Base-by-base conservation (phyloP, 2,113 vertebrate species). In the Lampris incognitus region DNA sequence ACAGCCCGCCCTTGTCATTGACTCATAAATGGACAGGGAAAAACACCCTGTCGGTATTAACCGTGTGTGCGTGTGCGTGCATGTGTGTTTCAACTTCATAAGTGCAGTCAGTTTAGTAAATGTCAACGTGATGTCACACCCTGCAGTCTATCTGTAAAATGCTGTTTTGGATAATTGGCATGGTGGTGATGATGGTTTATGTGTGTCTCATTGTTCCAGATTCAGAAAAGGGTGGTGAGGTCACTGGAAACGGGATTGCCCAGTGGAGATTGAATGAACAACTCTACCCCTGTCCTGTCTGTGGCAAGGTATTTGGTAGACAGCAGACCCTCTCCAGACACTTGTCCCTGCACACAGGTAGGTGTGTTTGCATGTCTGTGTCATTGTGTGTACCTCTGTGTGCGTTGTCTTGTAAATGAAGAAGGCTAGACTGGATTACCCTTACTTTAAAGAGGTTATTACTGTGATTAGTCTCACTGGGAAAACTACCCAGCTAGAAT, bases 311-410 rank as follows among this genome's bases (percentile, higher is more conserved):
- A 82, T 99, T 99, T 54, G 98, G 98, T 58, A 92, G 97, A 69
- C 98, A 99, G 89, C 97, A 99, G 93, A 99, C 98, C 0, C 93
- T 99, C 78, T 98, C 97, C 64, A 96, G 97, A 74, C 98, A 99
- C 83, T 95, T 99, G 84, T 97, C 97, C 0, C 91, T 99, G 86
- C 98, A 99, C 95, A 98, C 97, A 95, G 97, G 97, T 99, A 90
- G 95, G 11, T 55, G 6, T 13, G n/a, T 67, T 56, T 44, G 13
- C 62, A 36, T 52, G 4, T 63, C 9, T 52, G 51, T 7, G 56
- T 58, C 50, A 3, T n/a, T 41, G 55, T 59, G 51, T 62, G 56
- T 70, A 66, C 51, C 37, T 54, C 60, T 63, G 59, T 68, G 70
- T 69, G 71, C 74, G 73, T 66, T 70, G 62, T 49, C n/a, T 54